phyloP scores from a whole-genome alignment of 2,797 vertebrate species.

The Oreochromis grahami region DNA sequence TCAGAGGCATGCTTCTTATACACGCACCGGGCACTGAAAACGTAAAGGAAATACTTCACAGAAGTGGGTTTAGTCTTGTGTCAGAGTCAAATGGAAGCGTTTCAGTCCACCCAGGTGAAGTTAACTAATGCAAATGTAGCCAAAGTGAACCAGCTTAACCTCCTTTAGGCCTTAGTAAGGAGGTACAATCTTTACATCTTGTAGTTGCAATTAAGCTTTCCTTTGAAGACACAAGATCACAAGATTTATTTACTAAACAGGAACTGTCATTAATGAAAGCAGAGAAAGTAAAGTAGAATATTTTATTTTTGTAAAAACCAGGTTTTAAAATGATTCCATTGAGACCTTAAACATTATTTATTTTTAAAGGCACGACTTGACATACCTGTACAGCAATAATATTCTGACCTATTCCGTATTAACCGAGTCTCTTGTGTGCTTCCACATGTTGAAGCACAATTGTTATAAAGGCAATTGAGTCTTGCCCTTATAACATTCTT shows the following conservation, averaged over 20 bases:
- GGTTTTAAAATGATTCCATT: no score
- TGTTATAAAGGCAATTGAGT: neutral
- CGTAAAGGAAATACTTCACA: neutral
- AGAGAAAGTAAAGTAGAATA: no score
- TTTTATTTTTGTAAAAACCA: no score
- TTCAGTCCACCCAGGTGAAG: neutral
- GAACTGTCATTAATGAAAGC: no score
- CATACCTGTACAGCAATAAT: neutral
- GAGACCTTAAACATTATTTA: no score
- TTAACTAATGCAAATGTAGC: neutral
- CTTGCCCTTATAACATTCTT: neutral
- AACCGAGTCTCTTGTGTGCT: neutral
- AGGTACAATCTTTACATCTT: neutral
- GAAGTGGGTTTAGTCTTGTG: neutral
- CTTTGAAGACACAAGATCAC: neutral
- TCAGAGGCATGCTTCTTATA: neutral
- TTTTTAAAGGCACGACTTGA: neutral
- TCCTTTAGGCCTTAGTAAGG: neutral
- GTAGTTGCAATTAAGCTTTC: neutral
- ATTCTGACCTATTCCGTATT: neutral
- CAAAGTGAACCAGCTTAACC: neutral
- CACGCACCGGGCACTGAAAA: neutral
- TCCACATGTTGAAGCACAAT: neutral
- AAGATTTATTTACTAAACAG: no score
- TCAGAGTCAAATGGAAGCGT: neutral